Base-by-base conservation (phyloP, 1,140 invertebrate species). In the Leptonema lineaticorne region DNA sequence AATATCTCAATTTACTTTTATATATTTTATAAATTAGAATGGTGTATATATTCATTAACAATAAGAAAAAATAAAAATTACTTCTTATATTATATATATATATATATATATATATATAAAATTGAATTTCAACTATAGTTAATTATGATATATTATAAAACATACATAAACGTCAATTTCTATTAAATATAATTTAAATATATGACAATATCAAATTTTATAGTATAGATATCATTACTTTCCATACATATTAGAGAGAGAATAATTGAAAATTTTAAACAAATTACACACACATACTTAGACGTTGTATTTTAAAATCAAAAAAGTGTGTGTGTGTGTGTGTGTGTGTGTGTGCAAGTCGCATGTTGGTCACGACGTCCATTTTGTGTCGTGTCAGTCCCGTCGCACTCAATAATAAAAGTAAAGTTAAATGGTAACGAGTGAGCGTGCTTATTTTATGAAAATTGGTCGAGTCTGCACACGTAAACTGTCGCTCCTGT, bases 401-500 rank as follows among this genome's bases (percentile, higher is more conserved):
- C 50, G 20, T 53, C 50, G 50, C 50, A 53, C 50, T 53, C 50
- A 53, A 53, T 53, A 53, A 53, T 59, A 59, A 59, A 28, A 14
- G 57, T n/a, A n/a, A 22, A 59, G 57, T 41, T 59, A 59, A n/a
- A 59, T 33, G 30, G 57, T 37, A 59, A 59, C 30, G 59, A 27
- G 24, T 27, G 59, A 63, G 59, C 59, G 59, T 63, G 59, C n/a
- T n/a, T n/a, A n/a, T n/a, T 24, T n/a, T 59, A 41, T 16, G 57
- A 59, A 59, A 59, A 30, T 41, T 41, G 33, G 57, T 59, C 28
- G 57, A 33, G 57, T 24, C 24, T 28, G 33, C 28, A 22, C 59
- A 63, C 59, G 59, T 45, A 63, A 46, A 63, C 59, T 63, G 59
- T 63, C 59, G 59, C 29, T 63, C 24, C 59, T 20, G 59, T 63